These are phyloP conservation scores for Eupleurogrammus muticus DNA, from an alignment of 2,797 vertebrate genomes.

Conservation along the genomic window DNA sequence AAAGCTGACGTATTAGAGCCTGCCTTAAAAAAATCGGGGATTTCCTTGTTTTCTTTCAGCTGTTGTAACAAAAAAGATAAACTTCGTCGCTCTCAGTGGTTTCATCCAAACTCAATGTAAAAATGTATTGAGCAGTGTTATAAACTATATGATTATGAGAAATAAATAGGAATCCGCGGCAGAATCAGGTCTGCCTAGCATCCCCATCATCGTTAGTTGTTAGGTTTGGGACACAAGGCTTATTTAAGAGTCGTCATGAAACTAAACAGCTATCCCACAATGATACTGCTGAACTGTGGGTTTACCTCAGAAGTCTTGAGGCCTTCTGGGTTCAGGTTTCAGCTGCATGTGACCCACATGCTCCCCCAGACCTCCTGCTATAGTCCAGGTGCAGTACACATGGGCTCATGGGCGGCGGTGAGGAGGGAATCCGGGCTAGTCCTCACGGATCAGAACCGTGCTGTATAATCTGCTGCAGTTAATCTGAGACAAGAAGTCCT, in stretches of 20 bases:
- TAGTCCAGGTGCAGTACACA: slow-evolving; percentile 14
- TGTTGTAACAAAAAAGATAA: background rate
- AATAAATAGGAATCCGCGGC: background rate
- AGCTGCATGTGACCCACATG: slow-evolving; percentile 12
- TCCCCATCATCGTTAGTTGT: background rate
- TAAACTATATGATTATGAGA: background rate
- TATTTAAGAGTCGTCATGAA: background rate
- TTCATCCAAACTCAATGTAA: background rate
- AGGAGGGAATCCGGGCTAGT: slow-evolving; percentile 8
- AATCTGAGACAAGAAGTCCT: slow-evolving; percentile 20
- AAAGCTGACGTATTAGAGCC: background rate
- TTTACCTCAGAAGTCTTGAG: slow-evolving; percentile 1
- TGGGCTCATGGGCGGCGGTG: background rate
- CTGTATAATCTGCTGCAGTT: slow-evolving; percentile 3
- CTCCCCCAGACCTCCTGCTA: slow-evolving; percentile 5
- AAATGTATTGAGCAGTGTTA: background rate
- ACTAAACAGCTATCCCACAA: background rate
- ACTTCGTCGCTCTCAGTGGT: too few relatives aligned
- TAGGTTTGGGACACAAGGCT: background rate
- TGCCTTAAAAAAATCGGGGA: background rate
- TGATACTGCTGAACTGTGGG: background rate
- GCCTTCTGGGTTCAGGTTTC: background rate
- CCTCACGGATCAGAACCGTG: background rate
- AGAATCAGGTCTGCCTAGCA: background rate
- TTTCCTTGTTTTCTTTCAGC: slow-evolving; percentile 6